Base-by-base conservation (phyloP, 2,113 vertebrate genomes). In the Eupsittula cactorum region DNA sequence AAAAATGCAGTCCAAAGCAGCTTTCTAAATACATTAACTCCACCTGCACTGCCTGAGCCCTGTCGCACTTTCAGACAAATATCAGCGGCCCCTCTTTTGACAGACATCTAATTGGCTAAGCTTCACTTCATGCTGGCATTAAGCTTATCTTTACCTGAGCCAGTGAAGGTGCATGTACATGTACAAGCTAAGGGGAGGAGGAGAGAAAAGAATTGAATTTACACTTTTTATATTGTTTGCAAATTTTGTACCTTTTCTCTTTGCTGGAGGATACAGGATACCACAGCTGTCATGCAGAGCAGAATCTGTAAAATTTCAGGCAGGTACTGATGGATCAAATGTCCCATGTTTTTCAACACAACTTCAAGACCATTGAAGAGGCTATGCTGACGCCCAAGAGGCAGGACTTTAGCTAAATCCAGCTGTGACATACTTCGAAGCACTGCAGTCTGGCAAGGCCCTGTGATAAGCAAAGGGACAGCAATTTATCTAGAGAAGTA, bases 281-380 rank as follows among this genome's bases (percentile, higher is more conserved):
- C 96, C 0, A 98, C 97, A 35, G 98, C 98, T 0, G 98, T 98
- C 97, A 99, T 97, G 74, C 99, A 99, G 76, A 99, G 98, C 75
- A 99, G 82, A 47, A 99, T 99, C 98, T 99, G 99, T 41, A 99
- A 97, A 90, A 99, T 98, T 94, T 99, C 98, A 44, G 99, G 98
- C 93, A 99, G 97, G 95, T 99, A 98, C 3, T 84, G 73, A 68
- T 97, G 96, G 96, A 99, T 98, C 67, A 99, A 98, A 82, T 99
- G 99, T 57, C 99, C 99, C 91, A 99, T 98, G 75, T 99, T 99
- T 93, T 99, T 98, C 70, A 99, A 88, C 44, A 99, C 98, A 46
- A 98, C 94, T 18, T 98, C 98, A 12, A 99, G 97, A 94, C 98
- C 97, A 19, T 99, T 99, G 78, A 99, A 97, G 88, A 99, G 97